Evolutionary conservation across 2,113 vertebrate genomes (phyloP).

Genomic region (Istiophorus platypterus): DNA sequence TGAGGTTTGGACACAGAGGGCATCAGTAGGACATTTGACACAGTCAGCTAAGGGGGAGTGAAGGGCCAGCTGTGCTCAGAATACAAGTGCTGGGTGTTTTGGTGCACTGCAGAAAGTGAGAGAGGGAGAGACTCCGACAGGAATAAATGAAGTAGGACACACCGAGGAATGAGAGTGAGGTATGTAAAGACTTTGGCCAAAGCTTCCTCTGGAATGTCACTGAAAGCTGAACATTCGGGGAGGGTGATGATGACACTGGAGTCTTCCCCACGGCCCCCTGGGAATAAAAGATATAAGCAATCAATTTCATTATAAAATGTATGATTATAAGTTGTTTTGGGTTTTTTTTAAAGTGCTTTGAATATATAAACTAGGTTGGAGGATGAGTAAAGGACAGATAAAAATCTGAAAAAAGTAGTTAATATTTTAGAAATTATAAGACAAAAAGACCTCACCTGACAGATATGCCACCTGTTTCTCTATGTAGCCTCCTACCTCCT

Average conservation of each 20-base stretch:
- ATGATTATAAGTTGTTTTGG: no score
- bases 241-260: slow-evolving; percentile 95
- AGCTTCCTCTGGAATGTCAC: slow-evolving; percentile 89
- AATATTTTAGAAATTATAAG: background rate
- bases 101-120: slow-evolving; percentile 81
- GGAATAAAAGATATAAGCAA: slow-evolving; percentile 6
- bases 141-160: slow-evolving; percentile 49
- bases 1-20: slow-evolving; percentile 36
- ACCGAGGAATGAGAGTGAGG: slow-evolving; percentile 93
- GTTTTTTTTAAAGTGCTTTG: no score
- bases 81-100: slow-evolving; percentile 62
- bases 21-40: slow-evolving; percentile 46
- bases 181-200: slow-evolving; percentile 91
- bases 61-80: slow-evolving; percentile 64
- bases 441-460: slow-evolving; percentile 87
- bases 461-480: slow-evolving; percentile 95
- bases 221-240: slow-evolving; percentile 92
- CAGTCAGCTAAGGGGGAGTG: slow-evolving; percentile 29
- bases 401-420: background rate
- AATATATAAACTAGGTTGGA: background rate
- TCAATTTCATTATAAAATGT: background rate
- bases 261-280: slow-evolving; percentile 93
- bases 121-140: slow-evolving; percentile 32
- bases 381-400: background rate
- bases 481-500: slow-evolving; percentile 91